Conservation (phyloP, 2,888 invertebrate genomes). For the Macaria notata region DNA sequence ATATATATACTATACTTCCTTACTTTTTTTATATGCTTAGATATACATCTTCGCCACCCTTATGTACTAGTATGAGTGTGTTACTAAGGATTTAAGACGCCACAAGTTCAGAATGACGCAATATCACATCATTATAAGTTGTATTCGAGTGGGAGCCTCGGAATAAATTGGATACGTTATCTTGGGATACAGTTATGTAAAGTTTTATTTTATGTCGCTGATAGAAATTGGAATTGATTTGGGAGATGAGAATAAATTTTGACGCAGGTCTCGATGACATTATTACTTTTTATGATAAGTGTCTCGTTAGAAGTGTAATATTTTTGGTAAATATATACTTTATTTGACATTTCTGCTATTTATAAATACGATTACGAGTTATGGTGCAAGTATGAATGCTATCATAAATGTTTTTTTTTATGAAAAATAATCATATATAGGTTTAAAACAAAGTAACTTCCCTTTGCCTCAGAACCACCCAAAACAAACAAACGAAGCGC, state of each 20-base stretch:
- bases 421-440: too few species aligned
- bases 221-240: conserved; percentile 6
- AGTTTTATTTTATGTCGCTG: conserved; percentile 14
- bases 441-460: too few species aligned
- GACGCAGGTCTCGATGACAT: not conserved
- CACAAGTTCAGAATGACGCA: conserved; percentile 14
- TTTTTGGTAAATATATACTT: too few species aligned
- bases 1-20: too few species aligned
- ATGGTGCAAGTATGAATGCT: too few species aligned
- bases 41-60: conserved; percentile 1
- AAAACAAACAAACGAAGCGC: conserved; percentile 49
- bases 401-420: too few species aligned
- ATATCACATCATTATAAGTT: conserved; percentile 24
- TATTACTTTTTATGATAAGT: not conserved
- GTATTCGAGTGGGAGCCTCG: conserved; percentile 22
- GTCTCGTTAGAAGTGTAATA: too few species aligned
- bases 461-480: conserved; percentile 12
- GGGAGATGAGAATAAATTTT: conserved; percentile 2
- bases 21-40: too few species aligned
- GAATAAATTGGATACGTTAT: conserved; percentile 23
- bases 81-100: conserved; percentile 20
- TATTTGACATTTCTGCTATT: too few species aligned
- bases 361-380: too few species aligned
- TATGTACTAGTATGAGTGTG: conserved; percentile 6
- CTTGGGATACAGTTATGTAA: conserved; percentile 12